Conservation (phyloP, 2,797 vertebrate genomes). For the Podarcis lilfordi region DNA sequence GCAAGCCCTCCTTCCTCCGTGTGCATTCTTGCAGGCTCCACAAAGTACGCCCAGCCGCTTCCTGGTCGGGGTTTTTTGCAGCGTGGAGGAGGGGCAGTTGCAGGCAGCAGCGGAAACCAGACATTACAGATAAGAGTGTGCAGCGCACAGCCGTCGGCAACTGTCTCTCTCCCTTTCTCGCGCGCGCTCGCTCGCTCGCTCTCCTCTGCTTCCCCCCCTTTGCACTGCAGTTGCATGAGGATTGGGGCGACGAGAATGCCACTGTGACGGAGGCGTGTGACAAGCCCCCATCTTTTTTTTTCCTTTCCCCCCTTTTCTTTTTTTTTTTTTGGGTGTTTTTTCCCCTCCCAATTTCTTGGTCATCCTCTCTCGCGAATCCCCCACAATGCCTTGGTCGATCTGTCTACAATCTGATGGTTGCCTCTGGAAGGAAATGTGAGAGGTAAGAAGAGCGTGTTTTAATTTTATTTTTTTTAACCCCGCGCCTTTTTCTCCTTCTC, state of each 20-base stretch:
- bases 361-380: constrained; percentile 44
- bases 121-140: constrained; percentile 72
- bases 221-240: constrained; percentile 70
- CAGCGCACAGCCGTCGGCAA: constrained; percentile 62
- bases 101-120: constrained; percentile 74
- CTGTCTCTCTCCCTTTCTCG: constrained; percentile 35
- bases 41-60: constrained; percentile 72
- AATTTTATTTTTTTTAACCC: too few relatives aligned
- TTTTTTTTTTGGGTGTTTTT: neutral
- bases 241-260: constrained; percentile 69
- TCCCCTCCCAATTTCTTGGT: neutral
- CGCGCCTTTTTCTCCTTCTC: constrained; percentile 4
- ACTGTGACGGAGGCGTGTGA: constrained; percentile 66
- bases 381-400: constrained; percentile 74
- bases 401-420: constrained; percentile 72
- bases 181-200: neutral
- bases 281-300: constrained; percentile 30
- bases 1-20: neutral
- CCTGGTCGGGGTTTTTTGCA: constrained; percentile 71
- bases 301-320: neutral
- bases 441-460: constrained; percentile 70
- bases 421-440: constrained; percentile 75
- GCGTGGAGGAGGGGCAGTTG: constrained; percentile 72
- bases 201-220: neutral
- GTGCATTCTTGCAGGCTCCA: constrained; percentile 55